phyloP scores from a whole-genome alignment of 2,888 invertebrate genomes.

The Zeuzera pyrina region DNA sequence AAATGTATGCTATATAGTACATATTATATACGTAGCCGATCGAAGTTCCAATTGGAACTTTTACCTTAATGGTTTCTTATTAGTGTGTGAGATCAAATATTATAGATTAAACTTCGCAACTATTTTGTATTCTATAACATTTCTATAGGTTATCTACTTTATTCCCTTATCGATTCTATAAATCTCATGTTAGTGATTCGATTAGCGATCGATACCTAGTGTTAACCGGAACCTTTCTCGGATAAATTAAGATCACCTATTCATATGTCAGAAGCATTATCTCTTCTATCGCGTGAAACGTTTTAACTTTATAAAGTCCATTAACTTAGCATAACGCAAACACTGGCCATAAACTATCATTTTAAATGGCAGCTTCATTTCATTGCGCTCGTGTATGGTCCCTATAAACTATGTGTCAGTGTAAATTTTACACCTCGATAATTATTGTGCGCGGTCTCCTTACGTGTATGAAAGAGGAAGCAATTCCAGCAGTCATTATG shows the following conservation, averaged over 20 bases:
- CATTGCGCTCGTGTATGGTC: slow-evolving; percentile 22
- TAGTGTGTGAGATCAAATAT: no score
- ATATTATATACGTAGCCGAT: no score
- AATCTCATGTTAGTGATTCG: no score
- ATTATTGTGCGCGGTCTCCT: slow-evolving; percentile 41
- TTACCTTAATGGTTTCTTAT: no score
- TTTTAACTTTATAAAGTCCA: slow-evolving; percentile 52
- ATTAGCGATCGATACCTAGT: slow-evolving; percentile 50
- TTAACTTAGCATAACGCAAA: slow-evolving; percentile 53
- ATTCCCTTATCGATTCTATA: no score
- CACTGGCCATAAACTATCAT: slow-evolving; percentile 42
- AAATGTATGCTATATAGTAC: no score
- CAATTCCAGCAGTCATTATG: slow-evolving; percentile 46
- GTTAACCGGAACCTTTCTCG: slow-evolving; percentile 57
- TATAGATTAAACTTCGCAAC: no score
- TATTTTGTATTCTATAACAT: no score
- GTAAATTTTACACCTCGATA: slow-evolving; percentile 57
- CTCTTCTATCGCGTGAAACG: slow-evolving; percentile 50
- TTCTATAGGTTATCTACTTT: no score
- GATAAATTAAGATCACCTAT: slow-evolving; percentile 69
- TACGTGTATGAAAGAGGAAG: slow-evolving; percentile 43
- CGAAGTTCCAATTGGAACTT: no score
- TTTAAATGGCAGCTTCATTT: slow-evolving; percentile 29
- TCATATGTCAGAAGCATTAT: slow-evolving; percentile 60
- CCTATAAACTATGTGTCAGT: slow-evolving; percentile 47